Evolutionary conservation across 2,888 invertebrate species (phyloP), one percentile per base, ranked within the genome.

Genomic region (Leptinotarsa tumamoca): DNA sequence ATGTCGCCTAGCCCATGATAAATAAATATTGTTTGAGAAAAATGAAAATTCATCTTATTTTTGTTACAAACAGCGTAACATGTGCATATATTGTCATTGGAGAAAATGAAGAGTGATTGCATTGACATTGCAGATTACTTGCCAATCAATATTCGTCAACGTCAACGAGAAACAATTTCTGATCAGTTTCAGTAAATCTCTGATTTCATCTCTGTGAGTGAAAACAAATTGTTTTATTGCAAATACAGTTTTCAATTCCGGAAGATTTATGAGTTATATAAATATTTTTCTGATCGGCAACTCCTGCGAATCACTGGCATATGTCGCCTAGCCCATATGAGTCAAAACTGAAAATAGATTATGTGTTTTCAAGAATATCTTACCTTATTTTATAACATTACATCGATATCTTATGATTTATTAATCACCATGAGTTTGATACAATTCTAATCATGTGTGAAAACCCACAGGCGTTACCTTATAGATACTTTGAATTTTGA

Each of bases 301-400:
- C 23, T 58, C 2, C 18, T 21, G 15, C 14, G 23, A 21, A 23
- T 58, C 58, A 13, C 21, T 23, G 23, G 23, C 21, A 58, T 58
- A 21, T 23, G 4, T 18, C 23, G 58, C 58, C 58, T 23, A 21
- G 58, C 58, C 58, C 58, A 58, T 58, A 58, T 58, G 58, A 58
- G 58, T 58, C 58, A 58, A 58, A 58, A 58, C 23, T 23, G 23
- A 58, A 58, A 58, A 58, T 58, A 58, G 58, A 58, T 21, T 3
- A 58, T 58, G 14, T 58, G 21, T 15, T 23, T 58, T 14, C 4
- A 14, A 58, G 13, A 58, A 21, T 58, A 18, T 58, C 58, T 58
- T 23, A 23, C 23, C 23, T 23, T 14, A 58, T 58, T 58, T 58
- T 4, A 58, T 15, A 18, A 23, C 15, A 23, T 58, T 4, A 58